Percentiles rank a stretch among this genome's conserved stretches.
Evolutionary conservation across 2,113 vertebrate species (phyloP).

Genomic region (Catagonus wagneri): DNA sequence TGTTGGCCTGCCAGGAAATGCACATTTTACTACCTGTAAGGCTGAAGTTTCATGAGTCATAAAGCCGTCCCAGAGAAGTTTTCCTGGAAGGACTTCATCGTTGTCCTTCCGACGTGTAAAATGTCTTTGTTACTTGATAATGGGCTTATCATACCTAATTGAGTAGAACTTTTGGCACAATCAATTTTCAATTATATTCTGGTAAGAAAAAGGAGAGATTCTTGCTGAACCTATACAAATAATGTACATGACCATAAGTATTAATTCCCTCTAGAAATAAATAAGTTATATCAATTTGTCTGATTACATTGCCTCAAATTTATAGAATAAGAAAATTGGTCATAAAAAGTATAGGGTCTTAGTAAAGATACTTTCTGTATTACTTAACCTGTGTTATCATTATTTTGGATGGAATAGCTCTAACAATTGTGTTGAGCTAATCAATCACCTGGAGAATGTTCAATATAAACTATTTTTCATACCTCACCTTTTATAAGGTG

Average conservation of each 20-base stretch:
- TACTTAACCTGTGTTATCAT: not conserved
- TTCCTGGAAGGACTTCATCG: not conserved
- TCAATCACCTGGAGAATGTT: not conserved
- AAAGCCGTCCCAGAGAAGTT: not conserved
- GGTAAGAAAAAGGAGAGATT: not conserved
- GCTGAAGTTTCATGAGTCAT: not conserved
- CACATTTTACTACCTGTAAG: not conserved
- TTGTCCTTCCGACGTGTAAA: not conserved
- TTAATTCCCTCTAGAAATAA: not conserved
- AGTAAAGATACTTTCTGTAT: not conserved
- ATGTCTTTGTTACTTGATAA: not conserved
- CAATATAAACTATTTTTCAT: not conserved
- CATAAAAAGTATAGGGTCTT: not conserved
- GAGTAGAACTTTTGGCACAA: not conserved
- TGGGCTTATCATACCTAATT: not conserved
- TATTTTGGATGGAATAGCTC: not conserved
- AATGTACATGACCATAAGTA: not conserved
- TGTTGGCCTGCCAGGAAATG: constrained; percentile 15
- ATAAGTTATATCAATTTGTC: not conserved
- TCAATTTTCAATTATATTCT: constrained; percentile 5
- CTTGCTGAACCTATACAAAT: not conserved
- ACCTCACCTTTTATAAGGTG: not conserved
- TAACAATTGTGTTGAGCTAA: not conserved
- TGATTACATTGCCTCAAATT: not conserved
- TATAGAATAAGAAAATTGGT: not conserved